Evolutionary conservation across 2,113 vertebrate genomes (phyloP).

Genomic region (Nettapus auritus): DNA sequence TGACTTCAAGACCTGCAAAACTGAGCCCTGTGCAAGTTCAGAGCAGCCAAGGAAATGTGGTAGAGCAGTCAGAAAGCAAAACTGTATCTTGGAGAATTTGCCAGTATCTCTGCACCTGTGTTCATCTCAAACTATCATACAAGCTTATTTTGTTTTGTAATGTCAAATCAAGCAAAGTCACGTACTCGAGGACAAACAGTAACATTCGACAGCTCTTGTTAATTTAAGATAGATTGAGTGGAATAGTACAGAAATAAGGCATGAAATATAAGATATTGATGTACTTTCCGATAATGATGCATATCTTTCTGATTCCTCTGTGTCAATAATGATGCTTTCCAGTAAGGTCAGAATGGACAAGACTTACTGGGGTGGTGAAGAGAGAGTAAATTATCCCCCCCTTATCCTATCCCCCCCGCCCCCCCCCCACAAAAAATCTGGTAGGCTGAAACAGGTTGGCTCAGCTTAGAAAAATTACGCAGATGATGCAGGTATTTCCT

Average conservation of each 20-base stretch:
- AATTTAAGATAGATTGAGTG: background rate
- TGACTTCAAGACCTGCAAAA: background rate
- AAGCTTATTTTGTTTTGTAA: background rate
- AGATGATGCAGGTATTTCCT: background rate
- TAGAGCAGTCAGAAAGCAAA: background rate
- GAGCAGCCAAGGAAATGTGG: background rate
- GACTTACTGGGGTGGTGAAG: background rate
- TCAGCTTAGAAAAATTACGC: background rate
- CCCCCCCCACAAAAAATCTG: background rate
- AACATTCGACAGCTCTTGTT: background rate
- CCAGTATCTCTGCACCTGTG: background rate
- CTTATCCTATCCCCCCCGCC: background rate
- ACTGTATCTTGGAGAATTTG: background rate
- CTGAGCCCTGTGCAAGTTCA: fast-evolving
- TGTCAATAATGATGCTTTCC: background rate
- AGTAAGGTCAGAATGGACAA: background rate
- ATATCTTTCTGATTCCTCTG: background rate
- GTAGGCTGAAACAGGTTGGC: background rate
- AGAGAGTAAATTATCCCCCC: background rate
- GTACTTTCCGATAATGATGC: background rate
- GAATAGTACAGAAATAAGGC: background rate
- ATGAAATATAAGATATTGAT: background rate
- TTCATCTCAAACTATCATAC: background rate
- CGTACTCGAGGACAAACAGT: background rate
- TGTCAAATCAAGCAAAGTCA: background rate